Percentiles rank a stretch among this genome's conserved stretches.
These are phyloP conservation scores for Anguilla japonica DNA, from an alignment of 2,113 vertebrate genomes.

Conservation along the genomic window DNA sequence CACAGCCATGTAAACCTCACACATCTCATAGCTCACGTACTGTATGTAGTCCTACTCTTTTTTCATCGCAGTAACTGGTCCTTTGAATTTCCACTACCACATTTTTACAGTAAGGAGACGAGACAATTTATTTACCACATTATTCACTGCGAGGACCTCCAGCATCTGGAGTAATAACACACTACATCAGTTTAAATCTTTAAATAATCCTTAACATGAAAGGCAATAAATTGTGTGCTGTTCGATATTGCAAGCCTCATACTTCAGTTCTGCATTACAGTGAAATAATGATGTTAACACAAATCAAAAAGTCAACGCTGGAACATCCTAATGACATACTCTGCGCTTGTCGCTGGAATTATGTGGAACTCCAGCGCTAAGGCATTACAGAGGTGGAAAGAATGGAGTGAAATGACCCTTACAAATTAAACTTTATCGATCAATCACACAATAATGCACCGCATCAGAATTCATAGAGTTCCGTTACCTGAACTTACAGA, in stretches of 20 bases:
- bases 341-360: background rate
- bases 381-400: background rate
- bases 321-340: background rate
- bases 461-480: background rate
- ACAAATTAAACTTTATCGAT: background rate
- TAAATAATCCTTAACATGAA: conserved; percentile 57
- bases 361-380: background rate
- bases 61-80: background rate
- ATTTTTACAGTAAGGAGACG: background rate
- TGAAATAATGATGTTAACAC: conserved; percentile 49
- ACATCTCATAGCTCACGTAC: background rate
- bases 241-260: conserved; percentile 44
- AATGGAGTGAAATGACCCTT: conserved; percentile 3
- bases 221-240: conserved; percentile 60
- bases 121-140: conserved; percentile 38
- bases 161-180: conserved; percentile 52
- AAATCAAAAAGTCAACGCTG: conserved; percentile 50
- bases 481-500: background rate
- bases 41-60: background rate
- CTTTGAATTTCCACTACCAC: conserved; percentile 21
- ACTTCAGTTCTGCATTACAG: conserved; percentile 43
- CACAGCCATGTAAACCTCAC: background rate
- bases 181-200: conserved; percentile 62
- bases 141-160: conserved; percentile 51
- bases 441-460: background rate